Base-by-base conservation (phyloP, 2,113 vertebrate species). In the Nanorana parkeri region DNA sequence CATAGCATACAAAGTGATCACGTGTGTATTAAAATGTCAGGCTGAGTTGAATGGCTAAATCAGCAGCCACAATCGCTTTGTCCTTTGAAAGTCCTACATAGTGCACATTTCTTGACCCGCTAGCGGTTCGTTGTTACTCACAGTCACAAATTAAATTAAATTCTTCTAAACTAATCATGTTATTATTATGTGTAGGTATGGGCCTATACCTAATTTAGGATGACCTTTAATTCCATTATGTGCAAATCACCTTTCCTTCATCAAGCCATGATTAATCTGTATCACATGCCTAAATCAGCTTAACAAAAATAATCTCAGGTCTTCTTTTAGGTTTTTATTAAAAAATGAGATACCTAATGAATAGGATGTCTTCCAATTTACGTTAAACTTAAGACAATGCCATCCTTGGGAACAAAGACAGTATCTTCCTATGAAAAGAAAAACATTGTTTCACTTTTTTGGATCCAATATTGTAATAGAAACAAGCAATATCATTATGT, bases 241-340 rank as follows among this genome's bases (percentile, higher is more conserved):
- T 74, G 54, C 20, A 74, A 74, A 74, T 36, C 71, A 36, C 71
- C 28, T 58, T 74, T 74, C 71, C 71, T 60, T 74, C 55, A 60
- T 73, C 71, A 60, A 74, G 28, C 54, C 23, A 60, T 74, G 55
- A 58, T 60, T 74, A 67, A 55, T 66, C 56, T 56, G 77, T 41
- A 67, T 78, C 47, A 32, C 29, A 67, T 29, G 26, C 19, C 17
- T 51, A 55, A 67, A 78, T 63, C 63, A 55, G 76, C 63, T 78
- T 66, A 54, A n/a, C 20, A 64, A 78, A 54, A 47, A 54, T 78
- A 67, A 78, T 78, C 76, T 55, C 17, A 2, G 47, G 13, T 67
- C 76, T 32, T 66, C 63, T 1, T 20, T 67, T 13, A 66, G 23
- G 21, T 4, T 78, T 4, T 78, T 66, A 55, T 52, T 63, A 32